Percentiles rank a stretch among this genome's conserved stretches.
Evolutionary conservation across 2,797 vertebrate genomes (phyloP).

Genomic region (Pseudochromis fuscus): DNA sequence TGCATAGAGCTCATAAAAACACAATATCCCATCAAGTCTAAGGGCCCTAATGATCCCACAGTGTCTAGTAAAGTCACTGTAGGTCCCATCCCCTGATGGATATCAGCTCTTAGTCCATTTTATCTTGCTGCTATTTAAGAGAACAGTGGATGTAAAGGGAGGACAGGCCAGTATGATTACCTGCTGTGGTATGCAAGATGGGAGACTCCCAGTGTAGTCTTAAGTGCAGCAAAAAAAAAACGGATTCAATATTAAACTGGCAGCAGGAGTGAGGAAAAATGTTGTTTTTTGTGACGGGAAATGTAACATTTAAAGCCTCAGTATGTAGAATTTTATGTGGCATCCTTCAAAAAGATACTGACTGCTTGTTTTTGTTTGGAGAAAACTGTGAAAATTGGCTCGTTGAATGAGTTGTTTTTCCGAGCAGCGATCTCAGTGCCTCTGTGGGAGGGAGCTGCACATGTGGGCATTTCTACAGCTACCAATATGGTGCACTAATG

Average conservation of each 20-base stretch:
- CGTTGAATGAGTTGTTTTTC: neutral
- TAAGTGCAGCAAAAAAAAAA: conserved; percentile 29
- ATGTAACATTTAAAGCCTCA: neutral
- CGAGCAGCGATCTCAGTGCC: too few species aligned
- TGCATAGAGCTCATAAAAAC: conserved; percentile 81
- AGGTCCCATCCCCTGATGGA: conserved; percentile 75
- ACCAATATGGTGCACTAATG: too few species aligned
- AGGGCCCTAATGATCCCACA: conserved; percentile 79
- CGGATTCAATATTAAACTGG: conserved; percentile 30
- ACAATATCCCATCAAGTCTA: conserved; percentile 78
- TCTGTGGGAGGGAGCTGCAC: too few species aligned
- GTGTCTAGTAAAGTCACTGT: conserved; percentile 76
- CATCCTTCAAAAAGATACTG: neutral
- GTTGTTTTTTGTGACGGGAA: conserved; percentile 15
- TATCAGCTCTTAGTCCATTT: conserved; percentile 70
- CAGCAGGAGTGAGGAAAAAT: conserved; percentile 27
- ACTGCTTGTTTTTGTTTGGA: neutral
- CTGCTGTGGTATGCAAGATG: conserved; percentile 28
- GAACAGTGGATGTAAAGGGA: conserved; percentile 55
- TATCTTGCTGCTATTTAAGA: conserved; percentile 69
- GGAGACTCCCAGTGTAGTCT: conserved; percentile 27
- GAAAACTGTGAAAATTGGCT: neutral
- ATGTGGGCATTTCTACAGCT: neutral
- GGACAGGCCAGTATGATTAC: conserved; percentile 45
- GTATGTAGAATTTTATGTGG: neutral